Percentiles rank a stretch among this genome's conserved stretches.
phyloP scores from a whole-genome alignment of 1,140 invertebrate genomes.

The Yoshiicerus persimilis region DNA sequence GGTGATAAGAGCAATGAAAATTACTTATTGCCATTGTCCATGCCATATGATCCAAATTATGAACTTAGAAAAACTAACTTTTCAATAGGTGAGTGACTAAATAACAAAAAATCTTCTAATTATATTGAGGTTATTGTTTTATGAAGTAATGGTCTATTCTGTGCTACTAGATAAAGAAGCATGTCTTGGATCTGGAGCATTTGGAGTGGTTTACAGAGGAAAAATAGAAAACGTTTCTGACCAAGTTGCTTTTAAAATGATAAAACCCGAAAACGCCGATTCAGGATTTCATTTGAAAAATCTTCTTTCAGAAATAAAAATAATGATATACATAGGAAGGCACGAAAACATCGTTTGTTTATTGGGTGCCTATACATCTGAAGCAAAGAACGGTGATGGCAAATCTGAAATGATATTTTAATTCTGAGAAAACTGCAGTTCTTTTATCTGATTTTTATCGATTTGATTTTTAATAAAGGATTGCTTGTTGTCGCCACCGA shows the following conservation, averaged over 20 bases:
- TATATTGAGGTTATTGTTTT: too few species aligned
- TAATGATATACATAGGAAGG: conserved; percentile 72
- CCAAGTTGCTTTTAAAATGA: conserved; percentile 6
- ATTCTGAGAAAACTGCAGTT: too few species aligned
- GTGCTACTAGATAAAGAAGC: neutral
- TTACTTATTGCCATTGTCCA: neutral
- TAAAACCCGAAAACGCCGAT: neutral
- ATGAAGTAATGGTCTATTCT: neutral
- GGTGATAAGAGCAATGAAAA: neutral
- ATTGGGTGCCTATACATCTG: too few species aligned
- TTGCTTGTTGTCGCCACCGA: too few species aligned
- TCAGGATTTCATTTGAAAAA: neutral
- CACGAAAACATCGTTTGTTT: too few species aligned
- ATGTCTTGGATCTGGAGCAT: neutral
- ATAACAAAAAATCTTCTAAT: too few species aligned
- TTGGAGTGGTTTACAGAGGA: conserved; percentile 27
- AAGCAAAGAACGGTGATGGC: too few species aligned
- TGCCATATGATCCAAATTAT: conserved; percentile 27
- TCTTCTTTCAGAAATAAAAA: conserved; percentile 72
- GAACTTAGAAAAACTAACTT: conserved; percentile 25
- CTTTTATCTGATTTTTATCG: too few species aligned
- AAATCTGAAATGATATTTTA: too few species aligned
- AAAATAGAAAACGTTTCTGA: neutral
- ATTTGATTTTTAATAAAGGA: too few species aligned
- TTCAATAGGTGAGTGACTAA: conserved; percentile 15